A percentile compares a stretch with the other conserved stretches of the same genome.
Conservation (phyloP, 1,140 invertebrate genomes). For the Oncopeltus fasciatus region DNA sequence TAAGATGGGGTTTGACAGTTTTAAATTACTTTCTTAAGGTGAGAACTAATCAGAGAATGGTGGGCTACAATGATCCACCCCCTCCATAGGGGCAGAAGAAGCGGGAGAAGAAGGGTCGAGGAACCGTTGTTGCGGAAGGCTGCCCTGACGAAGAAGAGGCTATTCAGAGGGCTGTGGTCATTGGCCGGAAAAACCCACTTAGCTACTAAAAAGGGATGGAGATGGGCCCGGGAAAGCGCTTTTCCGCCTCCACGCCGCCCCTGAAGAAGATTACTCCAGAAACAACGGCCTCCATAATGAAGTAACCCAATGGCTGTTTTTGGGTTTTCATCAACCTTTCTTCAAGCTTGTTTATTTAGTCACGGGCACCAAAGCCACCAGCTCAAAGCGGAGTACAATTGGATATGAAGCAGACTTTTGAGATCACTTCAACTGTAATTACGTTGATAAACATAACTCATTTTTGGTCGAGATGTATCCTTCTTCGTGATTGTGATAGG, state of each 20-base stretch:
- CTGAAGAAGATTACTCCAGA: not conserved
- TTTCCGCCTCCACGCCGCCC: not conserved
- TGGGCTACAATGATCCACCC: not conserved
- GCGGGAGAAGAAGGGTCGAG: not conserved
- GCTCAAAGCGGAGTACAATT: no score
- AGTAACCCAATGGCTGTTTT: not conserved
- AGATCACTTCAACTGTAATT: not conserved
- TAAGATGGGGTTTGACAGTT: not conserved
- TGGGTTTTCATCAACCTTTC: not conserved
- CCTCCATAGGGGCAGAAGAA: not conserved
- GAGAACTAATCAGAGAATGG: not conserved
- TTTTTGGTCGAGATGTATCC: not conserved
- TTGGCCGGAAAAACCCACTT: conserved; percentile 1
- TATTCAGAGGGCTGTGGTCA: not conserved
- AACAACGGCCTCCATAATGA: conserved; percentile 1
- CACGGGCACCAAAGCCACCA: not conserved
- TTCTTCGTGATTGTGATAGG: not conserved
- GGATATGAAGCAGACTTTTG: no score
- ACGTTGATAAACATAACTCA: not conserved
- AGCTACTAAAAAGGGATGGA: not conserved
- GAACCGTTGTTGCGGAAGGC: not conserved
- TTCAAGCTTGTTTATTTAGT: not conserved
- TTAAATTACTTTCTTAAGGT: not conserved
- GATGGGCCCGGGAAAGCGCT: not conserved
- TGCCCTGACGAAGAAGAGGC: not conserved